A percentile compares a stretch with the other conserved stretches of the same genome.
phyloP scores from a whole-genome alignment of 2,797 vertebrate genomes.

The Chaunax sp. region DNA sequence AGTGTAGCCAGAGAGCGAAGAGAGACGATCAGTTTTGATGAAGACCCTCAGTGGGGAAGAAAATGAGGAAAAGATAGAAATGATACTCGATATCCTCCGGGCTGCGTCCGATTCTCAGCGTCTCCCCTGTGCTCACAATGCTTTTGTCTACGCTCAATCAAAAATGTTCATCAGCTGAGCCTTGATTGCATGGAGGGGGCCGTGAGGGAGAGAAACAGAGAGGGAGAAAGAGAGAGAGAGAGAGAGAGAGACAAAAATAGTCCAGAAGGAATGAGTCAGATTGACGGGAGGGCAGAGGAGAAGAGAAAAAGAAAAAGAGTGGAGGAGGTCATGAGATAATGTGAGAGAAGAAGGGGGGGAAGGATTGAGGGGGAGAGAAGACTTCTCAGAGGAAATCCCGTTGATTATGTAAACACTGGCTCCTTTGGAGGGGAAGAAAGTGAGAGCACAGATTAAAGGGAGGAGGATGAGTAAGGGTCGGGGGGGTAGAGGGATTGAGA shows the following conservation, averaged over 20 bases:
- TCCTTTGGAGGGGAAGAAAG: conserved; percentile 54
- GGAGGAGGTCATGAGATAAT: conserved; percentile 53
- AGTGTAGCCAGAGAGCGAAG: conserved; percentile 50
- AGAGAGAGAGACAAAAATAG: conserved; percentile 76
- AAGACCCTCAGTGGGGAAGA: conserved; percentile 38
- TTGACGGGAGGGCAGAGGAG: conserved; percentile 67
- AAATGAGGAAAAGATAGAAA: conserved; percentile 32
- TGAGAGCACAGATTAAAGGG: conserved; percentile 44
- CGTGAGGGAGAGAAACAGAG: conserved; percentile 45
- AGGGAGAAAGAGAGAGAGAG: conserved; percentile 53
- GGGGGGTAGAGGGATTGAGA: conserved; percentile 27
- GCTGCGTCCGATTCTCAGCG: conserved; percentile 55
- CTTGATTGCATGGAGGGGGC: conserved; percentile 68
- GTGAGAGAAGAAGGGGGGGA: conserved; percentile 36
- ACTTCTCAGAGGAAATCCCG: conserved; percentile 73
- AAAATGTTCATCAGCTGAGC: conserved; percentile 70
- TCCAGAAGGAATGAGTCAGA: conserved; percentile 82
- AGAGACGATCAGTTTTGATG: conserved; percentile 40
- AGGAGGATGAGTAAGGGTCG: conserved; percentile 26
- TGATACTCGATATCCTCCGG: conserved; percentile 55
- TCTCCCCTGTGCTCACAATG: conserved; percentile 50
- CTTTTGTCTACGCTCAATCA: conserved; percentile 73
- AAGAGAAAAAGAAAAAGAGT: conserved; percentile 26
- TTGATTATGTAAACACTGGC: conserved; percentile 76
- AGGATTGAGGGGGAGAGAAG: conserved; percentile 45